Conservation (phyloP, 2,797 vertebrate genomes). For the Pteronotus mesoamericanus region DNA sequence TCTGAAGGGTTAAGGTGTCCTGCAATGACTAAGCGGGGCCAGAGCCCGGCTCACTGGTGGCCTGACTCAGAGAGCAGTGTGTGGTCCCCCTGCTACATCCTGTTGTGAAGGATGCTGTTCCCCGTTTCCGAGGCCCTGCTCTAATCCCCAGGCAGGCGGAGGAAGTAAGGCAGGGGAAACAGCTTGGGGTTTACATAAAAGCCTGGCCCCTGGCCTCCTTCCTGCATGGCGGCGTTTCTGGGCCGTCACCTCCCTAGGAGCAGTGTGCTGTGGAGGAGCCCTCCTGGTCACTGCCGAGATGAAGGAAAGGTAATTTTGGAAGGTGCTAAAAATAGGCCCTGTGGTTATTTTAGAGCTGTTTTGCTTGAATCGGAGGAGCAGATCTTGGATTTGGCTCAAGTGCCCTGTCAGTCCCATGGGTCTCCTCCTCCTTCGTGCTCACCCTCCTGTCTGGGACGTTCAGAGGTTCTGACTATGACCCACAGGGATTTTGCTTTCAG, state of each 20-base stretch:
- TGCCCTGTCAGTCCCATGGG: neutral
- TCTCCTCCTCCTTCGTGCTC: neutral
- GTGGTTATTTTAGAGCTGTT: slow-evolving; percentile 47
- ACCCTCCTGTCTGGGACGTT: neutral
- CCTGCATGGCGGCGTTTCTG: neutral
- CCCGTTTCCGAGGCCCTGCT: neutral
- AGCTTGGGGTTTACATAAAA: neutral
- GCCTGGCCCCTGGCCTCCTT: neutral
- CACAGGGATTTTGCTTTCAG: neutral
- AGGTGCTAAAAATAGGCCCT: slow-evolving; percentile 52
- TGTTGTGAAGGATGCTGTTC: slow-evolving; percentile 22
- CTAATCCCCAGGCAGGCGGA: neutral
- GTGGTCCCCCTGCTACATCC: slow-evolving; percentile 1
- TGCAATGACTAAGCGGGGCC: neutral
- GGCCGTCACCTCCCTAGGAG: neutral
- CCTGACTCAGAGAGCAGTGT: neutral
- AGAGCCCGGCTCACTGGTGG: neutral
- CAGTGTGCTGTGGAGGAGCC: neutral
- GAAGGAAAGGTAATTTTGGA: slow-evolving; percentile 53
- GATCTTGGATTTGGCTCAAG: slow-evolving; percentile 44
- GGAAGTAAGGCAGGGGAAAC: slow-evolving; percentile 6
- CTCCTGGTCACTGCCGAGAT: neutral
- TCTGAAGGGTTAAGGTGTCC: neutral
- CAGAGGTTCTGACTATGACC: neutral
- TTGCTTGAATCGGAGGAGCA: slow-evolving; percentile 6